Conservation (phyloP, 1,140 invertebrate genomes). For the Pentalonia nigronervosa region DNA sequence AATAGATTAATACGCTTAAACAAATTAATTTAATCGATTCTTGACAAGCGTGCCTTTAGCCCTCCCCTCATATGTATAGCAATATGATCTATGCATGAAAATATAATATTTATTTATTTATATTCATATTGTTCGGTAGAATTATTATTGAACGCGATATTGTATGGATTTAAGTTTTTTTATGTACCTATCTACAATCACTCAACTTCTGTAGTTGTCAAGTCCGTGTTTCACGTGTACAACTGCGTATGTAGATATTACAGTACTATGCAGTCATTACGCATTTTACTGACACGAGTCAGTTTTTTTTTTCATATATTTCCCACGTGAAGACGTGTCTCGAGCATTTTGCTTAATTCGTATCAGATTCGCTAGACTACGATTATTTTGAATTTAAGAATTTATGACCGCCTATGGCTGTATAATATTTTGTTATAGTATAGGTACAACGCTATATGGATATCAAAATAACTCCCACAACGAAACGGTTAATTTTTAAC, state of each 20-base stretch:
- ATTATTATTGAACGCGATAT: background rate
- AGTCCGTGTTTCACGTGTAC: background rate
- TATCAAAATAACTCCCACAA: background rate
- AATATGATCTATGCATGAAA: background rate
- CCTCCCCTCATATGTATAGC: background rate
- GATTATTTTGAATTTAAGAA: background rate
- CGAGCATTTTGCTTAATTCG: background rate
- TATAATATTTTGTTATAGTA: background rate
- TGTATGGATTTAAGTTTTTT: background rate
- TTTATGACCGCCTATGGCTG: background rate
- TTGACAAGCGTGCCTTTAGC: background rate
- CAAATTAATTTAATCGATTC: conserved; percentile 1
- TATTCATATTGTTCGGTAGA: background rate
- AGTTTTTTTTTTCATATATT: background rate
- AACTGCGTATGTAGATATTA: background rate
- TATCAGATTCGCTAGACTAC: background rate
- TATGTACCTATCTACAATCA: background rate
- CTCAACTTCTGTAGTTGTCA: background rate
- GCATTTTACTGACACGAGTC: background rate
- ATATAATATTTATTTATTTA: background rate
- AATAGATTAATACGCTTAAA: background rate
- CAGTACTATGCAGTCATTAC: background rate
- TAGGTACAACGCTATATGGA: background rate
- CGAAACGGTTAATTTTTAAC: background rate
- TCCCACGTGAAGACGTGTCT: background rate